A percentile compares a stretch with the other conserved stretches of the same genome.
Evolutionary conservation across 2,888 invertebrate genomes (phyloP).

Genomic region (Ischnus inquisitorius): DNA sequence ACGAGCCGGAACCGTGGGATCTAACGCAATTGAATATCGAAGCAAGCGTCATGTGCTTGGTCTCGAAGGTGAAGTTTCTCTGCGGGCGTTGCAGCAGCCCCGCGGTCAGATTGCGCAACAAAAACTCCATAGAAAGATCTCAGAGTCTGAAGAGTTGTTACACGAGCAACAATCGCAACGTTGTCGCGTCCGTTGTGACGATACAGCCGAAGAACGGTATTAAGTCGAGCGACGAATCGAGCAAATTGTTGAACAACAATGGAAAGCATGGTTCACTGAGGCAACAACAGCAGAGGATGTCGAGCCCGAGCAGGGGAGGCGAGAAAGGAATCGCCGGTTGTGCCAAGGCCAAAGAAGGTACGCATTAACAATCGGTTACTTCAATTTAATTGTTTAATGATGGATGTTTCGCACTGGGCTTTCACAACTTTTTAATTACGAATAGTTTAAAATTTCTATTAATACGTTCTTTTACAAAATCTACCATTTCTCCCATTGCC

Average conservation of each 20-base stretch:
- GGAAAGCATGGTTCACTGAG: conserved; percentile 69
- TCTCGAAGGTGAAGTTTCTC: conserved; percentile 93
- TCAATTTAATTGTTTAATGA: too few relatives aligned
- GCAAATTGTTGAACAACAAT: conserved; percentile 80
- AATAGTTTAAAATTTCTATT: too few relatives aligned
- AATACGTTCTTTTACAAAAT: too few relatives aligned
- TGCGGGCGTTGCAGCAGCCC: conserved; percentile 92
- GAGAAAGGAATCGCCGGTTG: conserved; percentile 80
- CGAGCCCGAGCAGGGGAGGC: conserved; percentile 47
- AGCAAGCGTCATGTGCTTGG: conserved; percentile 94
- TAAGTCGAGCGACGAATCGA: conserved; percentile 79
- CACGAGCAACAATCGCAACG: conserved; percentile 58
- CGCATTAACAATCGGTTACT: not conserved
- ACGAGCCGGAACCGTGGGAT: conserved; percentile 95
- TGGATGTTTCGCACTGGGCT: too few relatives aligned
- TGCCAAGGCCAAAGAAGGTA: conserved; percentile 84
- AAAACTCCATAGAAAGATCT: conserved; percentile 77
- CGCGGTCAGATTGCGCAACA: conserved; percentile 89
- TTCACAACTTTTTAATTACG: too few relatives aligned
- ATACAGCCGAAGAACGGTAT: conserved; percentile 82
- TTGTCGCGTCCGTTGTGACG: conserved; percentile 78
- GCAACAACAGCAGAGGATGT: conserved; percentile 73
- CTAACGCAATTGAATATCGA: conserved; percentile 94
- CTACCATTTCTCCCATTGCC: too few relatives aligned
- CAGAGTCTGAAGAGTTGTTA: conserved; percentile 78